Percentiles rank a stretch among this genome's conserved stretches.
These are phyloP conservation scores for Scelioninae gen. 1 DNA, from an alignment of 2,888 invertebrate species.

Conservation along the genomic window DNA sequence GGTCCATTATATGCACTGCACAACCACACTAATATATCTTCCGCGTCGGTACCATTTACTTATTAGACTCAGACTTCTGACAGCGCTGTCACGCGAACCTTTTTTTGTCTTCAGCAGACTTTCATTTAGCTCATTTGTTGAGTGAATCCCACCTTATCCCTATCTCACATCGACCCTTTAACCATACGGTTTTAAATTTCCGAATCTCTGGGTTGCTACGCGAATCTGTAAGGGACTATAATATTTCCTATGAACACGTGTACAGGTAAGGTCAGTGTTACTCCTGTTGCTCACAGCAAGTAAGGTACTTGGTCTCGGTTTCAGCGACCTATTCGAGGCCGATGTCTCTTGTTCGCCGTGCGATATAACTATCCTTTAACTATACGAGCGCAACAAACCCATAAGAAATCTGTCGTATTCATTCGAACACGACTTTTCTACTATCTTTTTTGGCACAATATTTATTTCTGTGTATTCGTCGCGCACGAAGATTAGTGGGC, in stretches of 20 bases:
- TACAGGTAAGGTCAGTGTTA: constrained; percentile 82
- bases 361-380: constrained; percentile 62
- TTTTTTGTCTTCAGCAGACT: constrained; percentile 32
- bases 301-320: constrained; percentile 68
- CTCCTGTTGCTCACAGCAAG: constrained; percentile 75
- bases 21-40: constrained; percentile 36
- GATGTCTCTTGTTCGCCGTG: constrained; percentile 58
- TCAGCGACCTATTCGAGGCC: constrained; percentile 63
- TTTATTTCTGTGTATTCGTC: constrained; percentile 55
- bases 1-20: constrained; percentile 54
- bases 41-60: constrained; percentile 40
- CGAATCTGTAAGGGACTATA: constrained; percentile 77
- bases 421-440: constrained; percentile 49
- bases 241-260: constrained; percentile 81
- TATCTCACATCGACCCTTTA: background rate
- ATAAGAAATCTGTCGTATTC: constrained; percentile 65
- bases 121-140: constrained; percentile 56
- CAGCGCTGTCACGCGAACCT: constrained; percentile 54
- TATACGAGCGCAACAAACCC: constrained; percentile 57
- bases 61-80: constrained; percentile 49
- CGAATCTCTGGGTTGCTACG: constrained; percentile 70
- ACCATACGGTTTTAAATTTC: constrained; percentile 38
- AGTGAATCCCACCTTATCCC: constrained; percentile 29
- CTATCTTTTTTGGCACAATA: constrained; percentile 53
- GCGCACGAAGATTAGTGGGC: constrained; percentile 54